Evolutionary conservation across 2,797 vertebrate genomes (phyloP).

Genomic region (Anguilla anguilla): DNA sequence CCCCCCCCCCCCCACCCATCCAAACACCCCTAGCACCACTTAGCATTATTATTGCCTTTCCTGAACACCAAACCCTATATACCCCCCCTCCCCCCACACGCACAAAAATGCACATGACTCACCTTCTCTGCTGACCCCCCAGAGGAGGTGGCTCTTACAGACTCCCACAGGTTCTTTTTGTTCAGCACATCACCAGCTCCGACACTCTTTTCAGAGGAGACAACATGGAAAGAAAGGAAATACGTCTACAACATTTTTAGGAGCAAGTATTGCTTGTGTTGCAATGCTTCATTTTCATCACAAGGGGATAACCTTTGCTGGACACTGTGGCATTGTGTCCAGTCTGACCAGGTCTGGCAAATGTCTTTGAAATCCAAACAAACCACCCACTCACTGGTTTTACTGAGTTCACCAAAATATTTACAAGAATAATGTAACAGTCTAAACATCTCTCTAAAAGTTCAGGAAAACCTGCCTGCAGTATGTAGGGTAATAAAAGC

Average conservation of each 20-base stretch:
- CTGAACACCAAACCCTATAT: neutral
- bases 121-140: slow-evolving; percentile 54
- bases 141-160: slow-evolving; percentile 60
- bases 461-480: neutral
- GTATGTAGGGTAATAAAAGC: slow-evolving; percentile 11
- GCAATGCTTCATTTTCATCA: slow-evolving; percentile 26
- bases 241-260: neutral
- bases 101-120: neutral
- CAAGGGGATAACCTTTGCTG: slow-evolving; percentile 40
- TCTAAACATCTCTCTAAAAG: too few relatives aligned
- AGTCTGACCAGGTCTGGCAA: neutral
- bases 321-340: neutral
- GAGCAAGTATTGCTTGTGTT: neutral
- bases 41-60: neutral
- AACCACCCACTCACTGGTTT: neutral
- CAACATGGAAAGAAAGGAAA: slow-evolving; percentile 10
- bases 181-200: slow-evolving; percentile 80
- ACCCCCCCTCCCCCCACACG: neutral
- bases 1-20: neutral
- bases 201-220: slow-evolving; percentile 67
- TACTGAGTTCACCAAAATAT: neutral
- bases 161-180: slow-evolving; percentile 85
- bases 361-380: neutral
- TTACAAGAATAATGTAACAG: too few relatives aligned
- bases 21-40: too few relatives aligned